Evolutionary conservation across 2,113 vertebrate genomes (phyloP).

Genomic region (Bubo scandiacus): DNA sequence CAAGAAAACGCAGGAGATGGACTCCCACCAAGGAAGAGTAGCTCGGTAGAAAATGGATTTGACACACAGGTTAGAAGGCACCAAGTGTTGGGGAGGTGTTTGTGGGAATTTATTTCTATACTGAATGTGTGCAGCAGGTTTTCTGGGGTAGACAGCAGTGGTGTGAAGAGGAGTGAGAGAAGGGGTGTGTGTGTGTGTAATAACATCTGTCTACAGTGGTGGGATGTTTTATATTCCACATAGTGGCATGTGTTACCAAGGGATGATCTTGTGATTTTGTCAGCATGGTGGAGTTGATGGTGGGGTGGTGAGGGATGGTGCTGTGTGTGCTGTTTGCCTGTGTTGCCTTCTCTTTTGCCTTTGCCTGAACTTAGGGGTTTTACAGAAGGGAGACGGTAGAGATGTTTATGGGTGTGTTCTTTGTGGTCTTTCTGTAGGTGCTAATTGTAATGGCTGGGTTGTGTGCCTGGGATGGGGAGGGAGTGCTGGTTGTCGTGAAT

Average conservation of each 20-base stretch:
- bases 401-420: not conserved
- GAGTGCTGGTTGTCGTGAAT: not conserved
- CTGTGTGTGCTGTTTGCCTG: not conserved
- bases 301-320: not conserved
- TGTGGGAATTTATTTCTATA: not conserved
- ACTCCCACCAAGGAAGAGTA: constrained; percentile 63
- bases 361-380: not conserved
- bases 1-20: constrained; percentile 71
- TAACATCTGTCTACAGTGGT: not conserved
- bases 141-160: not conserved
- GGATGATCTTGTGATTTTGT: not conserved
- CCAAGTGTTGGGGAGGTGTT: not conserved
- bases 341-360: not conserved
- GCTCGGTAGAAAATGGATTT: constrained; percentile 75
- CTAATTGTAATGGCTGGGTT: not conserved
- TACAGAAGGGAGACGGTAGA: not conserved
- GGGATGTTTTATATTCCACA: not conserved
- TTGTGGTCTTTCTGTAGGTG: constrained; percentile 1
- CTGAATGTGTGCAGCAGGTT: not conserved
- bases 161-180: not conserved
- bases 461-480: not conserved
- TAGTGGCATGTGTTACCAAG: not conserved
- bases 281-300: not conserved
- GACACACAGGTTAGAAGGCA: constrained; percentile 87
- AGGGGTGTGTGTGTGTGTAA: not conserved